Evolutionary conservation across 2,113 vertebrate genomes (phyloP).

Genomic region (Phylloscopus trochiloides): DNA sequence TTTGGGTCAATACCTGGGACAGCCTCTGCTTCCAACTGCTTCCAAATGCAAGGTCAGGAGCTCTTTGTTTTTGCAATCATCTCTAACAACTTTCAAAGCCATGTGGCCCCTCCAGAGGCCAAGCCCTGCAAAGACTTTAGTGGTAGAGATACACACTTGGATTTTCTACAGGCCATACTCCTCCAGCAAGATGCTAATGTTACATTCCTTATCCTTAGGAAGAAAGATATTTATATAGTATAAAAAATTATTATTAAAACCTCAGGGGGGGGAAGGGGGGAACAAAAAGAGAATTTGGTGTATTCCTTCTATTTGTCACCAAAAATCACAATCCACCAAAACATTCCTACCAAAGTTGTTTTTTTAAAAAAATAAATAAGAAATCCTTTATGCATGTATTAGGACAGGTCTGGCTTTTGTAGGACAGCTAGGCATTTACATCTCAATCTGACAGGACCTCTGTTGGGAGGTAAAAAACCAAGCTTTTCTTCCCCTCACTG

Average conservation of each 20-base stretch:
- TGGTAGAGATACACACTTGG: background rate
- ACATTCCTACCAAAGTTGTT: background rate
- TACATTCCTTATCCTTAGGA: background rate
- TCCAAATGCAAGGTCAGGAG: background rate
- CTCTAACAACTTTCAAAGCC: background rate
- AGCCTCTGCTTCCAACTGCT: background rate
- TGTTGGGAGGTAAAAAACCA: background rate
- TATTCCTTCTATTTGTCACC: background rate
- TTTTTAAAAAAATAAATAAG: background rate
- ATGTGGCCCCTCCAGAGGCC: background rate
- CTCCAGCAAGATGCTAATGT: background rate
- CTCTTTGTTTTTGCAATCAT: background rate
- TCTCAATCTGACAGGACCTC: background rate
- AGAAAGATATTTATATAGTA: background rate
- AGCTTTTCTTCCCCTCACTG: background rate
- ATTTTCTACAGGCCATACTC: background rate
- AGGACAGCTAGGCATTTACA: background rate
- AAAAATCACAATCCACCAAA: background rate
- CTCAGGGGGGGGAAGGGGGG: accelerated
- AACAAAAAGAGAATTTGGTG: background rate
- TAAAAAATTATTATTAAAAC: background rate
- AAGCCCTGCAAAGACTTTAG: background rate
- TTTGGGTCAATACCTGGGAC: background rate
- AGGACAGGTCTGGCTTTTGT: background rate
- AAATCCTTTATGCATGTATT: background rate